phyloP scores from a whole-genome alignment of 2,797 vertebrate genomes.

The Artibeus jamaicensis region DNA sequence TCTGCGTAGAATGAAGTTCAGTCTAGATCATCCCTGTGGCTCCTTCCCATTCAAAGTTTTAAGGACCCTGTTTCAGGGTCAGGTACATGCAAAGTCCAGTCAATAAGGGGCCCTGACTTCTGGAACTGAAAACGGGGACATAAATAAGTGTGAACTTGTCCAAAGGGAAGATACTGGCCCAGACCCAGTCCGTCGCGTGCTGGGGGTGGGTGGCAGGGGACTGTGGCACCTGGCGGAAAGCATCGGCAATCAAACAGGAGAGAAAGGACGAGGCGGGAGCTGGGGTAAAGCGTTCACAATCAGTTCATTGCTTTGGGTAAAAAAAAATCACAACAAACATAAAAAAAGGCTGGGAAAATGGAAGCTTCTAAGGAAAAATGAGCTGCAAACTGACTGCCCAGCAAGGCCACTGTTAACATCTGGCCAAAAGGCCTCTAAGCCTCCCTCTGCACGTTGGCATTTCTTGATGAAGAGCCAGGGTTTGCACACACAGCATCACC shows the following conservation, averaged over 20 bases:
- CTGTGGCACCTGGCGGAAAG: neutral
- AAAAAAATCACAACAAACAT: neutral
- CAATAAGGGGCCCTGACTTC: neutral
- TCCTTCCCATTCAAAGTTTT: neutral
- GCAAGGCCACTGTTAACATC: neutral
- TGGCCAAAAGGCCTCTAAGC: neutral
- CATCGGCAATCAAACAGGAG: neutral
- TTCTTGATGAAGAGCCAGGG: rapidly evolving
- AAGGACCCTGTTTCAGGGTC: neutral
- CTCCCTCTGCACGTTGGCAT: rapidly evolving
- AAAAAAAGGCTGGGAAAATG: neutral
- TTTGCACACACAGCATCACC: rapidly evolving
- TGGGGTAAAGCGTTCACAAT: too few species aligned
- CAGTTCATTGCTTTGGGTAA: neutral
- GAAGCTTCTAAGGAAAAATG: neutral
- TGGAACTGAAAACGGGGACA: neutral
- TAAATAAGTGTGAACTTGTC: neutral
- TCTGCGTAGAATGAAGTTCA: neutral
- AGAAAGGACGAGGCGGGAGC: neutral
- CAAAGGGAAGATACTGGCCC: neutral
- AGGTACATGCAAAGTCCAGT: neutral
- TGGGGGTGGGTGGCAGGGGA: neutral
- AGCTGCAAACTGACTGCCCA: neutral
- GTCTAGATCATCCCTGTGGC: rapidly evolving
- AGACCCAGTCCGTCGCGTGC: rapidly evolving